These are phyloP conservation scores for Oithona nana DNA, from an alignment of 2,888 invertebrate species.

Conservation along the genomic window DNA sequence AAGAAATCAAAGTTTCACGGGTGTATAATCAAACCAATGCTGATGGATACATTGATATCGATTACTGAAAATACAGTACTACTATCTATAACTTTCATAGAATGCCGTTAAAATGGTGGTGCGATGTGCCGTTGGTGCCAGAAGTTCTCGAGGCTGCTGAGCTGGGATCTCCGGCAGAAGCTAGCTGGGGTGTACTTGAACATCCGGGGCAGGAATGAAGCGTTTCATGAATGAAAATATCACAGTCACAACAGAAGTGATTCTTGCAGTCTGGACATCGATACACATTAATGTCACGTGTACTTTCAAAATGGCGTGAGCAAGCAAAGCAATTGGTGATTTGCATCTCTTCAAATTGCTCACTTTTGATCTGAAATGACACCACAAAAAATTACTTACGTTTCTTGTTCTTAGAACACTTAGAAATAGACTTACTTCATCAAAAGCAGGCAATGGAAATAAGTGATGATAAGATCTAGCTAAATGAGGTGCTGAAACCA, in stretches of 20 bases:
- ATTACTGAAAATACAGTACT: too few species aligned
- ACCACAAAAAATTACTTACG: too few species aligned
- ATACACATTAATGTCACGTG: constrained; percentile 44
- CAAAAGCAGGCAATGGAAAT: constrained; percentile 70
- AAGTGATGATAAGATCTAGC: constrained; percentile 94
- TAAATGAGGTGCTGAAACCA: constrained; percentile 93
- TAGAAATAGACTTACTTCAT: constrained; percentile 24
- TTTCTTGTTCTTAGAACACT: too few species aligned
- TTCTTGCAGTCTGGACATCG: constrained; percentile 57
- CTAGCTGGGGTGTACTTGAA: constrained; percentile 20
- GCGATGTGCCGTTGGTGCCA: neutral
- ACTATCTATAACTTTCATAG: too few species aligned
- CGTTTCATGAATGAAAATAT: constrained; percentile 76
- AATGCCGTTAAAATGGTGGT: neutral
- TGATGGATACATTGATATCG: too few species aligned
- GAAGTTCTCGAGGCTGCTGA: too few species aligned
- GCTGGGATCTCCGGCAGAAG: neutral
- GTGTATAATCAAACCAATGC: too few species aligned
- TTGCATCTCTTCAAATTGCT: too few species aligned
- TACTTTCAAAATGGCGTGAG: neutral
- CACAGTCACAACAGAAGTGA: constrained; percentile 83
- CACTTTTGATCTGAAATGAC: too few species aligned
- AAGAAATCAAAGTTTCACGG: too few species aligned
- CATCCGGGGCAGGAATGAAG: constrained; percentile 94
- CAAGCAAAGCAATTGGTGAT: too few species aligned